phyloP scores from a whole-genome alignment of 2,888 invertebrate genomes.

The Diarsia brunnea region DNA sequence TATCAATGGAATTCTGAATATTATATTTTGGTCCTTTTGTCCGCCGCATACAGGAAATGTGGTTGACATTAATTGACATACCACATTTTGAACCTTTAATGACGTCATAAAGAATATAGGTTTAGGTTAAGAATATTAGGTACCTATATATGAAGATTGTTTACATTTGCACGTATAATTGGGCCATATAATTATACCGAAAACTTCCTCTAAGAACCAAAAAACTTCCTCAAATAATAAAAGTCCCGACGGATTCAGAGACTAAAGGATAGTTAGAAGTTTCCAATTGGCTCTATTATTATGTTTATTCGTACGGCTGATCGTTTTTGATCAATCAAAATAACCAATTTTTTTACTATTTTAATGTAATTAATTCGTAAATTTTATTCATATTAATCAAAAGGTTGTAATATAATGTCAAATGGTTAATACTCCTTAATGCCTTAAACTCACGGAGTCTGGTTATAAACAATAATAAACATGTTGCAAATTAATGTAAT shows the following conservation, averaged over 20 bases:
- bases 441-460: neutral
- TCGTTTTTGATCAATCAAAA: neutral
- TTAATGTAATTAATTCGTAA: neutral
- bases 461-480: slow-evolving; percentile 19
- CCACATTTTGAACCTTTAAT: slow-evolving; percentile 5
- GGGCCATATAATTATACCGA: no score
- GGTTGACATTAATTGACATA: slow-evolving; percentile 28
- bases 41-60: slow-evolving; percentile 34
- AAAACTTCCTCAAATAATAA: slow-evolving; percentile 5
- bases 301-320: no score
- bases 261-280: neutral
- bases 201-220: neutral
- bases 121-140: no score
- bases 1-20: neutral
- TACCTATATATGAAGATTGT: slow-evolving; percentile 1
- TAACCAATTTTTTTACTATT: neutral
- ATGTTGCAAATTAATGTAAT: neutral
- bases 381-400: neutral
- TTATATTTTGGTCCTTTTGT: neutral
- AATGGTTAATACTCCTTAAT: neutral
- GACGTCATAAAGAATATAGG: neutral
- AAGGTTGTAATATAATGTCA: neutral
- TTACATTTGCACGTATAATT: slow-evolving; percentile 2
- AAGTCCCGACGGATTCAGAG: neutral
- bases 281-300: neutral